Conservation (phyloP, 2,797 vertebrate genomes). For the Esox lucius region DNA sequence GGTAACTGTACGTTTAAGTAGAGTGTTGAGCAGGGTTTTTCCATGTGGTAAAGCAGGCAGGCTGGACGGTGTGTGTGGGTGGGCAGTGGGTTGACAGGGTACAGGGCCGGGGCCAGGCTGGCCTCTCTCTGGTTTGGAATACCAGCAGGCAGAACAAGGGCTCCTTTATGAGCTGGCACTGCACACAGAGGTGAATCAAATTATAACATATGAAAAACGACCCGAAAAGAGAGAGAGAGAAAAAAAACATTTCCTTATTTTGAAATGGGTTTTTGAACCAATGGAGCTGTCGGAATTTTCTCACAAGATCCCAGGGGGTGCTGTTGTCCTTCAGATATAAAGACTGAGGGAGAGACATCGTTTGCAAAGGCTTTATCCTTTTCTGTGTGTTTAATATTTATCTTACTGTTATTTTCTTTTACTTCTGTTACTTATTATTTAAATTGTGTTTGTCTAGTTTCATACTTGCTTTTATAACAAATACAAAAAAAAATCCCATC, state of each 20-base stretch:
- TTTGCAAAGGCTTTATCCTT: not conserved
- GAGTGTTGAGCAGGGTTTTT: constrained; percentile 14
- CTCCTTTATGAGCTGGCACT: constrained; percentile 38
- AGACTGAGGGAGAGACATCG: not conserved
- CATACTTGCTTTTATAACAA: too few species aligned
- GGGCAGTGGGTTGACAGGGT: constrained; percentile 33
- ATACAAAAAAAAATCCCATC: too few species aligned
- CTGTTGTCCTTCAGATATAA: constrained; percentile 45
- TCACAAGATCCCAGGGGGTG: constrained; percentile 55
- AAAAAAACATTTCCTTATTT: constrained; percentile 8
- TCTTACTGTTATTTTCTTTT: too few species aligned
- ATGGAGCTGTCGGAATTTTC: constrained; percentile 16
- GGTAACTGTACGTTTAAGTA: not conserved
- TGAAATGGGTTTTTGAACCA: not conserved
- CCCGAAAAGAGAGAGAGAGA: not conserved
- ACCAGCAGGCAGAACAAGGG: constrained; percentile 28
- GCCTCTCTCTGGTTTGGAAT: constrained; percentile 37
- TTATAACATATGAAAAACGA: constrained; percentile 21
- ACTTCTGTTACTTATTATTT: too few species aligned
- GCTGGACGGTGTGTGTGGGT: not conserved
- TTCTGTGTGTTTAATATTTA: not conserved
- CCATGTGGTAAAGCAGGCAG: constrained; percentile 42
- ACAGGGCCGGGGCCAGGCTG: constrained; percentile 12
- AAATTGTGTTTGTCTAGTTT: too few species aligned
- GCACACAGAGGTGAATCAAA: constrained; percentile 27